Base-by-base conservation (phyloP, 2,113 vertebrate genomes). In the Leptosomus discolor region DNA sequence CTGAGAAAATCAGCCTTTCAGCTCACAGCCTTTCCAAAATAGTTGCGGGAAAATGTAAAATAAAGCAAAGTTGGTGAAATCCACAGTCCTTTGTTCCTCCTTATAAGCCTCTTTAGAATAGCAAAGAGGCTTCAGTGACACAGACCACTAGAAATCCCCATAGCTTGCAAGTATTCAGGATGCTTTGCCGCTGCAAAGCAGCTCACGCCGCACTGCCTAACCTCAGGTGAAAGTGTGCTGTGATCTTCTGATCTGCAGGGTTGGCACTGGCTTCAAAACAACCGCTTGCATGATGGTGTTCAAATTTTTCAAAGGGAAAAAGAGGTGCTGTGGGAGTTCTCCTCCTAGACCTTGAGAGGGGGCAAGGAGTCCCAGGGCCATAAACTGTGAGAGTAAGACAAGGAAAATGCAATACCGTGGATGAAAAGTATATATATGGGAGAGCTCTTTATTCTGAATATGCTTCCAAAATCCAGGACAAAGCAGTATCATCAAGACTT, bases 231-330 rank as follows among this genome's bases (percentile, higher is more conserved):
- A 43, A 82, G 81, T 41, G 61, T 7, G 91, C 95, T 94, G 73
- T 91, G 92, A 95, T 97, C 91, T 95, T 77, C 86, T 76, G 61
- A 76, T 93, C 94, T 34, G 85, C 89, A 34, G 89, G 77, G 87
- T 15, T 91, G 86, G 77, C 77, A 69, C 57, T 11, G 21, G 18
- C 94, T 97, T 97, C 94, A 92, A 96, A 95, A 94, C 91, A 57
- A 22, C 61, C 1, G 2, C 80, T 34, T 43, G 68, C 60, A 5
- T 12, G 36, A 45, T 5, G 43, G 24, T 78, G 91, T 88, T 78
- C 90, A 17, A 46, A 6, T 61, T 90, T 87, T 96, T 92, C 77
- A 91, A 96, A 90, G 77, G 45, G 65, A 85, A 57, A 83, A 89
- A 82, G 84, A 48, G 65, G 85, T 57, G 77, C 92, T 79, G 74